Base-by-base conservation (phyloP, 2,113 vertebrate genomes). In the Notothenia coriiceps region DNA sequence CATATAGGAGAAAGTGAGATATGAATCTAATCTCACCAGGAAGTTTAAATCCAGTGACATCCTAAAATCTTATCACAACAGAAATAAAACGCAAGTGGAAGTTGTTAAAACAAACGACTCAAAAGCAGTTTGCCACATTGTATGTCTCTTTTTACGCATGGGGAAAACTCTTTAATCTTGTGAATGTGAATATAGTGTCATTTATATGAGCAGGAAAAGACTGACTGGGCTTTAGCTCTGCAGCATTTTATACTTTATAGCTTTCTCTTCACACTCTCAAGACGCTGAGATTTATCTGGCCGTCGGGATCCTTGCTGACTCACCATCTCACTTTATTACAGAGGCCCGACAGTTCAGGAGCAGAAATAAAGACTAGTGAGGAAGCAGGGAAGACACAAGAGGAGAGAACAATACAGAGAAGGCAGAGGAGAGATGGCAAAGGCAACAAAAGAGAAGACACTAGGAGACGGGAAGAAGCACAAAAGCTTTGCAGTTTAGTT, bases 241-340 rank as follows among this genome's bases (percentile, higher is more conserved):
- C 59, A 44, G 66, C 35, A 29, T 25, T 82, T 80, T 68, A 47
- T 51, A 62, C 72, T 87, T 88, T 82, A 85, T 43, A 29, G 74
- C 57, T 54, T 59, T n/a, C 63, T 66, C 74, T 55, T 77, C 81
- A 22, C 66, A 51, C 62, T 74, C 56, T 72, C 25, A 55, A 62
- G 60, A 54, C 35, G 10, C 8, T 22, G 43, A 82, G 80, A 86
- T 89, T 76, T 80, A 87, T 74, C 59, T 10, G 63, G 43, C 43
- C 51, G 61, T 63, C 78, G 57, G 47, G 74, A 86, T 67, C 70
- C n/a, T 77, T 84, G 88, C 86, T 82, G 86, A 89, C 70, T 90
- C 86, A 88, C 70, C 70, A 74, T 2, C 43, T 63, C 46, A 57
- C 46, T 65, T 82, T 81, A 85, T 86, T 65, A 79, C 64, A 40